Percentiles rank a stretch among this genome's conserved stretches.
These are phyloP conservation scores for Oxygymnocypris stewartii DNA, from an alignment of 2,113 vertebrate genomes.

Conservation along the genomic window DNA sequence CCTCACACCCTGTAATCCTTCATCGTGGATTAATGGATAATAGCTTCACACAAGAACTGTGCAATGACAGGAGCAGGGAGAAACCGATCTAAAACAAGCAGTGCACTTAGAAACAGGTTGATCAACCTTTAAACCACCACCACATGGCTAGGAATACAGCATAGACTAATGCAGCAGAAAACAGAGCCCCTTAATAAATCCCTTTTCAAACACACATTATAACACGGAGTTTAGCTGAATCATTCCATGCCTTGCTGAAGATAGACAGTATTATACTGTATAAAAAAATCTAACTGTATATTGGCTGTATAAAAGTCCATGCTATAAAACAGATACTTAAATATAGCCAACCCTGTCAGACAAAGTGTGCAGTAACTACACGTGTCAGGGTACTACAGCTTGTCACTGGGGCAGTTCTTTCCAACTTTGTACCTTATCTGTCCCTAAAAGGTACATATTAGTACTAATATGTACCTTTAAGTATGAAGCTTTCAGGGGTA, in stretches of 20 bases:
- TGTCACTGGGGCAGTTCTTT: not conserved
- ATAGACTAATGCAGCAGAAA: not conserved
- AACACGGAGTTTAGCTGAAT: not conserved
- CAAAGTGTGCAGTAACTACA: not conserved
- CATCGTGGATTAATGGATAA: conserved; percentile 14
- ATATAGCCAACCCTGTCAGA: not conserved
- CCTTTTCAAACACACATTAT: not conserved
- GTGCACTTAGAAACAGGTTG: not conserved
- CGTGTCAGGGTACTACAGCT: not conserved
- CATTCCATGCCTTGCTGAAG: not conserved
- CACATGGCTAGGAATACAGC: not conserved
- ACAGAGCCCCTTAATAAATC: not conserved
- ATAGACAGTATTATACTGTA: no score
- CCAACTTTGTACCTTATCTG: not conserved
- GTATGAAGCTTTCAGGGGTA: not conserved
- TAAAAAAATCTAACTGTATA: no score
- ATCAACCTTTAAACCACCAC: not conserved
- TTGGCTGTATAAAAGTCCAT: no score
- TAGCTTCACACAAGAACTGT: conserved; percentile 1
- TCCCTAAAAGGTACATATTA: not conserved
- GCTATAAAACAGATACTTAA: not conserved
- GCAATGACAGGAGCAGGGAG: not conserved
- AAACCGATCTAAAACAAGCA: not conserved
- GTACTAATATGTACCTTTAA: not conserved
- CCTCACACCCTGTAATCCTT: conserved; percentile 14